Conservation (phyloP, 2,797 vertebrate genomes). For the Galaxias olidus region DNA sequence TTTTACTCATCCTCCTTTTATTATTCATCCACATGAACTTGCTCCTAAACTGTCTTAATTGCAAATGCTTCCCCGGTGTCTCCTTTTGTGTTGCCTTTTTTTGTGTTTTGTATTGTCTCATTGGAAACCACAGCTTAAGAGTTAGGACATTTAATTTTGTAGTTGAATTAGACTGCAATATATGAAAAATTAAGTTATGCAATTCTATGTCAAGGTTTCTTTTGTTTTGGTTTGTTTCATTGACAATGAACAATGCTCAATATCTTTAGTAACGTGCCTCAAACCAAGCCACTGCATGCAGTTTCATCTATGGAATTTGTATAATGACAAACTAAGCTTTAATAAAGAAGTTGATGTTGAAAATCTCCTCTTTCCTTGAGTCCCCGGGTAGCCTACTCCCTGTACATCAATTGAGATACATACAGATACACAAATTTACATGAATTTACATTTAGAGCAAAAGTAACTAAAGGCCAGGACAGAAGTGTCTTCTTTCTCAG, state of each 20-base stretch:
- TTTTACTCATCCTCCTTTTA: slow-evolving; percentile 56
- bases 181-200: slow-evolving; percentile 80
- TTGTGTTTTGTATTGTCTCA: slow-evolving; percentile 60
- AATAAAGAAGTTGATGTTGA: slow-evolving; percentile 85
- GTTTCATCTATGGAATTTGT: slow-evolving; percentile 83
- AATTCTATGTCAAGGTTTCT: slow-evolving; percentile 55
- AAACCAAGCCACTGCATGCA: slow-evolving; percentile 83
- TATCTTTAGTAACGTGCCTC: slow-evolving; percentile 82
- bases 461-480: too few species aligned
- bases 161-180: slow-evolving; percentile 72
- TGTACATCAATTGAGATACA: background rate
- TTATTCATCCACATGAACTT: slow-evolving; percentile 52
- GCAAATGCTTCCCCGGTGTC: slow-evolving; percentile 52
- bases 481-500: too few species aligned
- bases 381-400: background rate
- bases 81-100: slow-evolving; percentile 60
- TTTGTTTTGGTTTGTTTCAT: slow-evolving; percentile 33
- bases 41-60: slow-evolving; percentile 65
- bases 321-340: slow-evolving; percentile 83
- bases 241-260: slow-evolving; percentile 59
- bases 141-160: slow-evolving; percentile 61
- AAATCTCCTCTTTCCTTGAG: slow-evolving; percentile 25
- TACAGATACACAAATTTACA: too few species aligned
- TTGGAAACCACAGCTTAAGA: slow-evolving; percentile 56
- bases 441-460: too few species aligned